phyloP scores from a whole-genome alignment of 2,797 vertebrate species.

The Florisuga fusca region DNA sequence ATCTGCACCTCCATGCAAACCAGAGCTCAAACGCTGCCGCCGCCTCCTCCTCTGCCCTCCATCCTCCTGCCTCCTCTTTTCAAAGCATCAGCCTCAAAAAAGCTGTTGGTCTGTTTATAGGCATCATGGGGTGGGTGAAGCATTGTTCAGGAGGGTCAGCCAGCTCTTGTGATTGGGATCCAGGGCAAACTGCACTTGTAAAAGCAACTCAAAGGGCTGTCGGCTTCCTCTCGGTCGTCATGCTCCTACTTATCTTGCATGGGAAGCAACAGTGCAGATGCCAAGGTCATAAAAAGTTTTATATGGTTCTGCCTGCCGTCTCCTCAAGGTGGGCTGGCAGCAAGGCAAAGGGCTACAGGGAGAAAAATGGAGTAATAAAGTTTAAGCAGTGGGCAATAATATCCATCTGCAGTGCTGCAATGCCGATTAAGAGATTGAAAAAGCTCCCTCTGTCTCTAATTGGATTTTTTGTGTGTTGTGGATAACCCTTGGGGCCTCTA shows the following conservation, averaged over 20 bases:
- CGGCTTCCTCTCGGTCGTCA: constrained; percentile 4
- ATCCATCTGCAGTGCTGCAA: constrained; percentile 74
- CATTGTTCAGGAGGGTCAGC: not conserved
- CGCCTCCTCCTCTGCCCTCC: not conserved
- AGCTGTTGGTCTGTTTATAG: not conserved
- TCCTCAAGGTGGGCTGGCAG: constrained; percentile 76
- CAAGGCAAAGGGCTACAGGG: constrained; percentile 67
- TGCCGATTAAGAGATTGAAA: constrained; percentile 76
- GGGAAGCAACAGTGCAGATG: constrained; percentile 56
- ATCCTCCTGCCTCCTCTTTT: constrained; percentile 7
- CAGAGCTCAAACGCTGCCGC: not conserved
- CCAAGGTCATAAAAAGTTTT: constrained; percentile 73
- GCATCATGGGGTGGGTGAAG: not conserved
- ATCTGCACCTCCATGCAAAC: not conserved
- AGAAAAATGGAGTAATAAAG: constrained; percentile 78
- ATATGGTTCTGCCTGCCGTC: constrained; percentile 57
- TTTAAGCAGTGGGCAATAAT: constrained; percentile 77
- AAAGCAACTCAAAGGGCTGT: constrained; percentile 4
- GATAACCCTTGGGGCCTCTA: constrained; percentile 32
- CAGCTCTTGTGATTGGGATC: not conserved
- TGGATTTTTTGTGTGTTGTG: constrained; percentile 75
- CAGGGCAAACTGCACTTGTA: constrained; percentile 2
- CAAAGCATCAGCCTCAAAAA: not conserved
- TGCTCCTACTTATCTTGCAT: constrained; percentile 42
- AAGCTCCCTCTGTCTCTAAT: constrained; percentile 75